Evolutionary conservation across 2,888 invertebrate species (phyloP), one percentile per base, ranked within the genome.

Genomic region (Erynnis tages): DNA sequence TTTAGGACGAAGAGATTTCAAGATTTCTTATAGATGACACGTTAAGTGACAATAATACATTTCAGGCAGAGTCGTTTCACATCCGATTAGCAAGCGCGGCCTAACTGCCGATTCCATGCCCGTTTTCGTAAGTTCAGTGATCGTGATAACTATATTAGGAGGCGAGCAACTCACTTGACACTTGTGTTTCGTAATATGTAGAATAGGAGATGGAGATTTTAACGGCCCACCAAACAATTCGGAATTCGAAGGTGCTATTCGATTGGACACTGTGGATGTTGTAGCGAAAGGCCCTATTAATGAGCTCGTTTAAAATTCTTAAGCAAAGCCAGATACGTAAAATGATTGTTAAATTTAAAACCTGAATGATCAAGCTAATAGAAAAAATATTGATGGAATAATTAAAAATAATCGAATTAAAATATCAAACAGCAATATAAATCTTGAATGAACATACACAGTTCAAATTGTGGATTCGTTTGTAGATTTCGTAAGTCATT

Each of bases 131-230:
- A 68, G 66, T 41, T 41, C 50, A 43, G 14, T 66, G 67, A 69
- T 78, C 84, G 87, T 87, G 87, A 83, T 81, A 68, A 68, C 77
- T 79, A 62, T 73, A 81, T 88, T 86, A 85, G 80, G 79, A 72
- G 61, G 7, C 34, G 54, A 27, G 34, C 50, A 53, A 25, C 46
- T 54, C 55, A 53, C 35, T 61, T 61, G 53, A 45, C 59, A 59
- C 58, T 27, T 54, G 16, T 46, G 53, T 55, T 54, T 55, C 56
- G 37, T 32, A 49, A 49, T 41, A 11, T 41, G 21, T 37, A 37
- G 25, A 40, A 49, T 32, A 30, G 34, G 25, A 49, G 34, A 34
- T 34, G 7, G 27, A 34, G 25, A 40, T 32, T 40, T 49, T 19
- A 25, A 25, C 49, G 32, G 13, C 41, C 19, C 25, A 21, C 25